These are phyloP conservation scores for Lepidocolaptes lacrymiger DNA, from an alignment of 2,797 vertebrate species.

Conservation along the genomic window DNA sequence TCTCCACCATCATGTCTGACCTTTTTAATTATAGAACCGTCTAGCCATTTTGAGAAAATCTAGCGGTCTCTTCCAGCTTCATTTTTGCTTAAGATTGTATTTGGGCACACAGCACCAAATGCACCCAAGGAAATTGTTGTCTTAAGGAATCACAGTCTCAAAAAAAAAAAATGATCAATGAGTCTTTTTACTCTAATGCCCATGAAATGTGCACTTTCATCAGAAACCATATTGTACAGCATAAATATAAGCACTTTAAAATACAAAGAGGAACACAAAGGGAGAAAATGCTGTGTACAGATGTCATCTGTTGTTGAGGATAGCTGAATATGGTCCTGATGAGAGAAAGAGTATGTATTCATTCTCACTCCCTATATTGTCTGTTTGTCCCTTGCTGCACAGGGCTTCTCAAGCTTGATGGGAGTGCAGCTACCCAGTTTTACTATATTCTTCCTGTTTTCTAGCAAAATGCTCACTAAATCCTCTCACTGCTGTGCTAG, in stretches of 20 bases:
- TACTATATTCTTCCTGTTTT: not conserved
- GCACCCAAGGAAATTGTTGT: not conserved
- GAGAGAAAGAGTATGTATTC: not conserved
- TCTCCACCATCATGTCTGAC: not conserved
- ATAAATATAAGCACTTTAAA: not conserved
- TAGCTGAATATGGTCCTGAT: not conserved
- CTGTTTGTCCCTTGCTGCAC: not conserved
- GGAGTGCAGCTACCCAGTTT: not conserved
- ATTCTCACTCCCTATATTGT: not conserved
- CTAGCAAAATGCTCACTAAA: not conserved
- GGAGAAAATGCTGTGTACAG: not conserved
- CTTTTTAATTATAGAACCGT: not conserved
- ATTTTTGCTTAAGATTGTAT: not conserved
- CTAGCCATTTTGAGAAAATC: not conserved
- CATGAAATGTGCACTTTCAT: not conserved
- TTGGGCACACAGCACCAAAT: not conserved
- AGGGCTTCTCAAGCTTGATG: not conserved
- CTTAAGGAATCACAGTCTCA: not conserved
- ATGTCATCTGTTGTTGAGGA: not conserved
- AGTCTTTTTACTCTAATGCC: not conserved
- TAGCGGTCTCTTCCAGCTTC: not conserved
- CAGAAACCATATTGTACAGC: not conserved
- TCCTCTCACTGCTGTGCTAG: not conserved
- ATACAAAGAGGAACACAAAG: not conserved
- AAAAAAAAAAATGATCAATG: not conserved